phyloP scores from a whole-genome alignment of 2,113 vertebrate species.

The Prionailurus viverrinus region DNA sequence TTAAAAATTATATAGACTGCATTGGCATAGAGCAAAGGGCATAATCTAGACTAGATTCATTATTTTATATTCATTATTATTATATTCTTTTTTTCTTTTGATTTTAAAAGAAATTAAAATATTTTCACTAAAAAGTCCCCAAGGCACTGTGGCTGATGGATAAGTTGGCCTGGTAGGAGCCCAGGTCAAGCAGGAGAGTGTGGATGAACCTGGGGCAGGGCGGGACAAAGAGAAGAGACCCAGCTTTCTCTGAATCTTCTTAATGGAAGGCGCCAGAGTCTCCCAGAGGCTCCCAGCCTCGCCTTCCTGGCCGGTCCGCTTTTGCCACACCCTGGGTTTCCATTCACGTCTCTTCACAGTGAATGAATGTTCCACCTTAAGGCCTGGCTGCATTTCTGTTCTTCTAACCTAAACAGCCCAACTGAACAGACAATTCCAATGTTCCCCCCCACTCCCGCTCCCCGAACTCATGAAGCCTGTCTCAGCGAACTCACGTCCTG shows the following conservation, averaged over 20 bases:
- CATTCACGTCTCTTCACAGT: neutral
- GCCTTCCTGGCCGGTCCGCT: accelerated
- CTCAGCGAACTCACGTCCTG: neutral
- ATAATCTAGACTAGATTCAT: neutral
- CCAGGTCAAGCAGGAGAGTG: neutral
- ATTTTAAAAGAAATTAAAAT: conserved; percentile 34
- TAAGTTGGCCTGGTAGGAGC: neutral
- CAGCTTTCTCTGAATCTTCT: neutral
- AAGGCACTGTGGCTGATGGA: neutral
- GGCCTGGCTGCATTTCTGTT: neutral
- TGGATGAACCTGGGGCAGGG: neutral
- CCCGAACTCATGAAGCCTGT: neutral
- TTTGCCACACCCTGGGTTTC: neutral
- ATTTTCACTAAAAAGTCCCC: neutral
- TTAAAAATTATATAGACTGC: neutral
- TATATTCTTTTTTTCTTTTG: neutral
- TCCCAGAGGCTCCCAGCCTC: too few species aligned
- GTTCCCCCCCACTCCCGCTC: neutral
- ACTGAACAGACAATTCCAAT: neutral
- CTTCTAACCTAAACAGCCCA: neutral
- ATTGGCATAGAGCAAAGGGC: neutral
- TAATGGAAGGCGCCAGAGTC: too few species aligned
- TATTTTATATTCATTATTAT: neutral
- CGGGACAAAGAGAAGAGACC: accelerated
- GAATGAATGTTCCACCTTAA: neutral